Evolutionary conservation across 2,797 vertebrate species (phyloP), one percentile per base, ranked within the genome.

Genomic region (Serranus cabrilla): DNA sequence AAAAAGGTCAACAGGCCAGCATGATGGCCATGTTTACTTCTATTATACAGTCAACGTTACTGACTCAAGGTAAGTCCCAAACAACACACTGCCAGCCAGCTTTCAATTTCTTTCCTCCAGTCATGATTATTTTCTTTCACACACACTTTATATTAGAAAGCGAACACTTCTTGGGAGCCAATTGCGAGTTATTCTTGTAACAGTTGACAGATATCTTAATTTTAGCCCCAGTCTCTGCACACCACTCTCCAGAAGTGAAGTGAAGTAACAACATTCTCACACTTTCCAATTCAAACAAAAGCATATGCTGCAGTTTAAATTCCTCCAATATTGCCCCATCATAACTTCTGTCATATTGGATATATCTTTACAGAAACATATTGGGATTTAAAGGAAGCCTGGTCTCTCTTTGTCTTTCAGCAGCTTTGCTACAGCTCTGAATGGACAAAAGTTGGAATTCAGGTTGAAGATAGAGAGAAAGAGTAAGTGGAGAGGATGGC

Each of bases 401-500:
- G 11, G 4, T 58, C 37, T 58, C 20, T 42, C 7, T 21, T 58
- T 43, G 12, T 65, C 74, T 66, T 67, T 68, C 51, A 55, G 39
- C 42, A 43, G 56, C 58, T 39, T 4, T 57, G 45, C 74, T 62
- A 56, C 54, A 40, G n/a, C 42, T 54, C 54, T 67, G 27, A 76
- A 51, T 43, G 60, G 23, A 65, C 74, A 66, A 70, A 66, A 23
- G 17, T 7, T 31, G 2, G 6, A 50, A 23, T 10, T 40, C 37
- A 54, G 37, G 31, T 50, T 56, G 8, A 73, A 45, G 27, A 68
- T 3, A 52, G 16, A 74, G 20, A 46, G 18, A 17, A 34, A 45
- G 46, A 65, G 59, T 64, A 52, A 66, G 58, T 20, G 65, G 9
- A 67, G 71, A 34, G 23, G 34, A 71, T 75, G 61, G 62, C 23